These are phyloP conservation scores for Rhopalosiphum padi DNA, from an alignment of 1,140 invertebrate genomes.

Conservation along the genomic window DNA sequence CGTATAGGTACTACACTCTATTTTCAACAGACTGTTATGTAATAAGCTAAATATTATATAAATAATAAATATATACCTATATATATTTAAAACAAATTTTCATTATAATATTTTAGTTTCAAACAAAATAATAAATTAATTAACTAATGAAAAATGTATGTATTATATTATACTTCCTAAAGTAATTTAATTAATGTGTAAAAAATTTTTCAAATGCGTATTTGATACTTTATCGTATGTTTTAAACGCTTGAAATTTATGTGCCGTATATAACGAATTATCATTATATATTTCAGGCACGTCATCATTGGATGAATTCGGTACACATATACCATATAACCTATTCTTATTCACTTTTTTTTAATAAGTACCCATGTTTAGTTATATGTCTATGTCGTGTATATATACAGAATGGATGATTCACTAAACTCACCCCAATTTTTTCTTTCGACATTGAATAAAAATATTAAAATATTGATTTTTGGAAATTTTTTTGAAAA, in stretches of 20 bases:
- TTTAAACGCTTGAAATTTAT: neutral
- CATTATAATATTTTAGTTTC: too few species aligned
- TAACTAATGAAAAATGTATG: too few species aligned
- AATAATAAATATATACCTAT: too few species aligned
- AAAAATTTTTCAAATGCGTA: neutral
- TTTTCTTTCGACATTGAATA: neutral
- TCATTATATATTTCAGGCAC: neutral
- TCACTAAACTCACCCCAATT: neutral
- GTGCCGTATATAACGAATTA: neutral
- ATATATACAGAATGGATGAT: neutral
- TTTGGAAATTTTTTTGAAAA: neutral
- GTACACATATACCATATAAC: neutral
- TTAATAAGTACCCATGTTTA: neutral
- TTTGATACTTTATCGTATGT: neutral
- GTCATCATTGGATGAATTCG: neutral
- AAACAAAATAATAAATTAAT: too few species aligned
- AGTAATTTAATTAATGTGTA: neutral
- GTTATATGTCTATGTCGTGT: too few species aligned
- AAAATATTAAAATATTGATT: neutral
- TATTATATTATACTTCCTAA: too few species aligned
- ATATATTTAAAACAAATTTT: too few species aligned
- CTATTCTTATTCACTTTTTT: neutral
- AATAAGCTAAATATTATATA: too few species aligned
- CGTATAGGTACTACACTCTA: too few species aligned
- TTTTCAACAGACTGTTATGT: too few species aligned